Base-by-base conservation (phyloP, 1,140 invertebrate species). In the Listronotus oregonensis region DNA sequence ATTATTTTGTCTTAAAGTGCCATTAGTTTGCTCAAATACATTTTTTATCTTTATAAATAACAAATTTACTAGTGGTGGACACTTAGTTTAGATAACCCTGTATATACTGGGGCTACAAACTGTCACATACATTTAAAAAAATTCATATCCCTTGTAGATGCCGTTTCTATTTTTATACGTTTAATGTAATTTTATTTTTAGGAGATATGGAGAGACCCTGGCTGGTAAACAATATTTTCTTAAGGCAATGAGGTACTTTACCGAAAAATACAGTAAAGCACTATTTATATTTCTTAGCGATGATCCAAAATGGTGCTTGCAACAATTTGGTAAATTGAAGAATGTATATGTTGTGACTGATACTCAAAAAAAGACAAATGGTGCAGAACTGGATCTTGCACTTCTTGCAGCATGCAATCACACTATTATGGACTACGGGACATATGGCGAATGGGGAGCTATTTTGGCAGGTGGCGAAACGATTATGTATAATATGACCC, bases 381-480 rank as follows among this genome's bases (percentile, higher is more conserved):
- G 79, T 18, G 81, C 85, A 2, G 84, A 82, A 11, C 76, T 84
- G 67, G 88, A 90, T 78, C 73, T 90, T 51, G 87, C 88, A 11
- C 80, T 89, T 17, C 78, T 90, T 68, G 80, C 84, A 7, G 78
- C 81, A 4, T 89, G 87, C 73, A 86, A 89, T 77, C 87, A 90
- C 70, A 83, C 85, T 64, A 85, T 90, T 54, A 86, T 89, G 68
- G 85, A 87, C 72, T 86, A 88, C 40, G 88, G 88, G 11, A 88
- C 87, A 11, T 90, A 86, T 66, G 87, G 88, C 6, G 85, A 86
- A 61, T 89, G 88, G 82, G 86, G 84, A 6, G 87, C 86, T 3
- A 85, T 88, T 70, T 75, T 89, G 43, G 82, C 85, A 55, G 83
- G 83, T 6, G 87, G 87, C 8, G 84, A 87, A 64, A 85, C 84